Conservation (phyloP, 2,888 invertebrate species). For the Eucera pruinosa region DNA sequence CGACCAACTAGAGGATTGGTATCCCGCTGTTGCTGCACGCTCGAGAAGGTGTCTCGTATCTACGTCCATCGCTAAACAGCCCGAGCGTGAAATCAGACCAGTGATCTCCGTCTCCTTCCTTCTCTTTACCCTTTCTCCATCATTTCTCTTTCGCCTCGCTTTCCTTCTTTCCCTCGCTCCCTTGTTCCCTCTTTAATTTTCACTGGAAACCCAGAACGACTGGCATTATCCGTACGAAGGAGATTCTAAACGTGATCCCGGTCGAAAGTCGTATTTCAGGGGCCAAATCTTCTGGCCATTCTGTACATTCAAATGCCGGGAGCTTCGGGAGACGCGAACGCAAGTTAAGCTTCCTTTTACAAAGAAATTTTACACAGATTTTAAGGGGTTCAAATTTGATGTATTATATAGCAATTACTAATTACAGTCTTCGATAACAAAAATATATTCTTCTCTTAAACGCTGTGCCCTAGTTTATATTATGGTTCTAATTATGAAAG, state of each 20-base stretch:
- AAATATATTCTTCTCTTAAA: no score
- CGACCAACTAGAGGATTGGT: conserved; percentile 70
- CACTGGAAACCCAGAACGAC: conserved; percentile 67
- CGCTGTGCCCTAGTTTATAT: no score
- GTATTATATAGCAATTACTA: no score
- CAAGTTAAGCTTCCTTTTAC: conserved; percentile 17
- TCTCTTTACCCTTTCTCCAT: conserved; percentile 39
- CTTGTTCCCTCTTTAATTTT: conserved; percentile 65
- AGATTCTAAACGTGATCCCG: conserved; percentile 61
- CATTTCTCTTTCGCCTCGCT: conserved; percentile 35
- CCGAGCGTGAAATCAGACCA: conserved; percentile 82
- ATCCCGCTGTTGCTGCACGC: conserved; percentile 73
- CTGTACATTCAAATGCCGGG: conserved; percentile 41
- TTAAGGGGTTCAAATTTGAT: no score
- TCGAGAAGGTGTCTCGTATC: conserved; percentile 80
- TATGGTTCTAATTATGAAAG: no score
- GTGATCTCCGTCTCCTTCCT: conserved; percentile 68
- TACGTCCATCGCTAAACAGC: conserved; percentile 81
- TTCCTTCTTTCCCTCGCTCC: conserved; percentile 13
- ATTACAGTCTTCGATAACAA: no score
- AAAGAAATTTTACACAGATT: not conserved
- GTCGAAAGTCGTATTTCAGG: conserved; percentile 67
- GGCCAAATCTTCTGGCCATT: conserved; percentile 46
- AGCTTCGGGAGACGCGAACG: conserved; percentile 7
- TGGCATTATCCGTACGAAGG: conserved; percentile 65